Base-by-base conservation (phyloP, 2,113 vertebrate genomes). In the Clinocottus analis region DNA sequence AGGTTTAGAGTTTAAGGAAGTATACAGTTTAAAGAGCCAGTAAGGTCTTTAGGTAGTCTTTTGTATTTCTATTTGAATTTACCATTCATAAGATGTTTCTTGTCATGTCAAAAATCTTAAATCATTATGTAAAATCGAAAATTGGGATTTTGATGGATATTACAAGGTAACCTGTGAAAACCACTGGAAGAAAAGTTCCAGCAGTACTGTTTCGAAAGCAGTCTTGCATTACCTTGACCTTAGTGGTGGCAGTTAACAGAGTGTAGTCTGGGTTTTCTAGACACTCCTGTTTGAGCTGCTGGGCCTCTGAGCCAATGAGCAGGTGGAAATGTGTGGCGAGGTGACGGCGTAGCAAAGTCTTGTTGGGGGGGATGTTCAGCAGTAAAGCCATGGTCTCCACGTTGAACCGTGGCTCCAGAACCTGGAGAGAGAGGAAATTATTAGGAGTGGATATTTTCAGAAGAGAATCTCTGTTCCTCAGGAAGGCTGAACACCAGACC, bases 311-410 rank as follows among this genome's bases (percentile, higher is more conserved):
- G 17, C 98, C 98, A 1, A 99, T 92, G 41, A 99, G 95, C 72
- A 98, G 94, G 85, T 95, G 98, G 92, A 99, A 99, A 76, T 99
- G 97, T 19, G 98, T 99, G 0, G 96, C 97, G 76, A 99, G 87
- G 89, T 99, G 98, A 33, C 98, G 94, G 29, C 98, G 94, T 91
- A 99, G 92, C 33, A 99, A 94, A 0, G 98, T 99, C 92, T 99
- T 99, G 91, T 97, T 99, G 1, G 97, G 96, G 6, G 98, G 97
- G 89, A 99, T 99, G 90, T 99, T 99, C 62, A 99, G 89, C 84
- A 99, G 87, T 92, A 98, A 93, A 1, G 98, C 98, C 97, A 99
- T 97, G 11, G 98, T 98, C 93, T 99, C 98, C 7, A 99, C 97
- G 0, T 99, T 99, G 89, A 99, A 99, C 59, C 97, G 96, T 19